Percentiles rank a stretch among this genome's conserved stretches.
phyloP scores from a whole-genome alignment of 2,888 invertebrate genomes.

The Meloe dianella region DNA sequence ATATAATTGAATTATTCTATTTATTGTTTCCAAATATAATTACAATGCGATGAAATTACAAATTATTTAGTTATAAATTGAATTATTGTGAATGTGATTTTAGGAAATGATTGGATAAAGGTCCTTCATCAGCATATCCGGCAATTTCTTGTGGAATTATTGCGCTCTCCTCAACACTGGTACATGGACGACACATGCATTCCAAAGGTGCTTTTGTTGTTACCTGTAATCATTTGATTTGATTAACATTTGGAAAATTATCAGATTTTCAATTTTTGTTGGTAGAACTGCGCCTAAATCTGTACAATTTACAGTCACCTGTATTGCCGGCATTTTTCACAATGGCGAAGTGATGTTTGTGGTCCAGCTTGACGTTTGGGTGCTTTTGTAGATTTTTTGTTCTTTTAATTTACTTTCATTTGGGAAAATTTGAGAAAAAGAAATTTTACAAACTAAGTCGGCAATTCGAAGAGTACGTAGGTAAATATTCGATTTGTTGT shows the following conservation, averaged over 20 bases:
- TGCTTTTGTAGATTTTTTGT: slow-evolving; percentile 8
- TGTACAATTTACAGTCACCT: slow-evolving; percentile 15
- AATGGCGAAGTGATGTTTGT: slow-evolving; percentile 18
- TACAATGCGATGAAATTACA: slow-evolving; percentile 16
- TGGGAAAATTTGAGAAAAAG: not conserved
- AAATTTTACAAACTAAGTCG: not conserved
- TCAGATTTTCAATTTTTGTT: not conserved
- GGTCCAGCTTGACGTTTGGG: slow-evolving; percentile 12
- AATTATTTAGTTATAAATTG: slow-evolving; percentile 1
- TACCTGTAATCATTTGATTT: slow-evolving; percentile 64
- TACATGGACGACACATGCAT: slow-evolving; percentile 94
- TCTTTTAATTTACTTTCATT: not conserved
- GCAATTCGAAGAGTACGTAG: not conserved
- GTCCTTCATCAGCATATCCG: slow-evolving; percentile 82
- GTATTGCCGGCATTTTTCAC: slow-evolving; percentile 25
- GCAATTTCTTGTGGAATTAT: slow-evolving; percentile 90
- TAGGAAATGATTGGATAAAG: slow-evolving; percentile 79
- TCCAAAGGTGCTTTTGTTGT: slow-evolving; percentile 91
- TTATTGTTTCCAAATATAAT: not conserved
- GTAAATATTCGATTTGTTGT: not conserved
- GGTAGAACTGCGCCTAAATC: not conserved
- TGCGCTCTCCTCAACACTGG: slow-evolving; percentile 84
- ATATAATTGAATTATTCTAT: not conserved
- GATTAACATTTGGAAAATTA: not conserved
- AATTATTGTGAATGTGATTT: slow-evolving; percentile 68